A percentile compares a stretch with the other conserved stretches of the same genome.
Evolutionary conservation across 2,797 vertebrate species (phyloP).

Genomic region (Gallinago nigripennis): DNA sequence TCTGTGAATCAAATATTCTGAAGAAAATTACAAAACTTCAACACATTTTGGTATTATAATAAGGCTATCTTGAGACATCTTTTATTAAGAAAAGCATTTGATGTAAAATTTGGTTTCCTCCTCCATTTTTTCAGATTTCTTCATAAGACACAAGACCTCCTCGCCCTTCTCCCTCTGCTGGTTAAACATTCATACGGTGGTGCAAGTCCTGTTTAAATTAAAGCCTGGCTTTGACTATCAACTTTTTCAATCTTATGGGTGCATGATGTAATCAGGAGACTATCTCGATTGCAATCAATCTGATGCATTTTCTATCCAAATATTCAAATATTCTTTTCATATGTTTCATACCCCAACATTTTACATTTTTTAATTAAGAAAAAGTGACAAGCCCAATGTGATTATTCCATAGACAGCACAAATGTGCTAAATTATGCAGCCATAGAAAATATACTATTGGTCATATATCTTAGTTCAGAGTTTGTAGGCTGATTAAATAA

Average conservation of each 20-base stretch:
- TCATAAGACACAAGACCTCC: background rate
- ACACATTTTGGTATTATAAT: background rate
- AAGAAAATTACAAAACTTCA: background rate
- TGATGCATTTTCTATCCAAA: background rate
- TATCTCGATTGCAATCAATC: background rate
- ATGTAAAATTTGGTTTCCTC: background rate
- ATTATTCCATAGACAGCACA: background rate
- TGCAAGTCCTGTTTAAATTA: background rate
- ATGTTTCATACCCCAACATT: background rate
- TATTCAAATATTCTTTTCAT: background rate
- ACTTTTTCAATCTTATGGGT: background rate
- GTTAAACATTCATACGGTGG: background rate
- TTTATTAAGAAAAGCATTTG: background rate
- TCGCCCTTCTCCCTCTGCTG: background rate
- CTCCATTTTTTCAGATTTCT: background rate
- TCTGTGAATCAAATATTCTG: background rate
- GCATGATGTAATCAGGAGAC: background rate
- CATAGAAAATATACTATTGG: background rate
- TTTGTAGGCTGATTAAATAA: background rate
- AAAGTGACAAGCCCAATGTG: background rate
- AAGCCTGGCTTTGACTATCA: background rate
- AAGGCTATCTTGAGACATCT: background rate
- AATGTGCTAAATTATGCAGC: background rate
- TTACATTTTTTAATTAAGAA: background rate
- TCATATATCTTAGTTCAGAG: background rate